These are phyloP conservation scores for Varroa destructor DNA, from an alignment of 1,140 invertebrate genomes.

Conservation along the genomic window DNA sequence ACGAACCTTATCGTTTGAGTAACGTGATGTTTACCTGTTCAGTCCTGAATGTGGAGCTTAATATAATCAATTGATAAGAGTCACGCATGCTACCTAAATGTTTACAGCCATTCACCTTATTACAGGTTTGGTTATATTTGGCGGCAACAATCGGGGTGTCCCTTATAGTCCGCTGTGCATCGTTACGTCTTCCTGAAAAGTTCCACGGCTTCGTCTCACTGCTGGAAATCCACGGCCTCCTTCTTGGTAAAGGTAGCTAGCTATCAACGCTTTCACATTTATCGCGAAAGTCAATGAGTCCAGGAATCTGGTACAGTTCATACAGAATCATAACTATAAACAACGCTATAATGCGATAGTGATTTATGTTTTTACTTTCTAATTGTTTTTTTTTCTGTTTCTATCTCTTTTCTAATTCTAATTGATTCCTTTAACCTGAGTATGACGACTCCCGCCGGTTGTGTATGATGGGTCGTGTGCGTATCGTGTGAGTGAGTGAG, in stretches of 20 bases:
- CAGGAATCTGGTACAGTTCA: background rate
- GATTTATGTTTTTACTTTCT: background rate
- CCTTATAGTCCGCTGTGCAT: background rate
- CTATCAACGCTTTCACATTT: background rate
- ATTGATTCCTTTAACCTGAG: no score
- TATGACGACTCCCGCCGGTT: no score
- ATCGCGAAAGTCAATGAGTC: background rate
- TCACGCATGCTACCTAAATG: no score
- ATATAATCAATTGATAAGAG: no score
- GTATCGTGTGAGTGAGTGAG: no score
- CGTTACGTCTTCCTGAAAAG: background rate
- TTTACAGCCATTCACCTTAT: no score
- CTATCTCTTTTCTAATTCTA: background rate
- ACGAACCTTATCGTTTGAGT: no score
- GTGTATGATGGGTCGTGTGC: no score
- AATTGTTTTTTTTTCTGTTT: background rate
- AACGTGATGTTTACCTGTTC: no score
- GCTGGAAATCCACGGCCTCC: background rate
- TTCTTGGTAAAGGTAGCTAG: conserved; percentile 9
- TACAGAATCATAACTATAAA: background rate
- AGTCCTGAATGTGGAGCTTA: no score
- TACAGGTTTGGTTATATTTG: conserved; percentile 22
- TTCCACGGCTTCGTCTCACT: conserved; percentile 5
- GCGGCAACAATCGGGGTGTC: background rate
- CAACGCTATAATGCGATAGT: background rate